A percentile compares a stretch with the other conserved stretches of the same genome.
Evolutionary conservation across 2,113 vertebrate species (phyloP).

Genomic region (Polyodon spathula): DNA sequence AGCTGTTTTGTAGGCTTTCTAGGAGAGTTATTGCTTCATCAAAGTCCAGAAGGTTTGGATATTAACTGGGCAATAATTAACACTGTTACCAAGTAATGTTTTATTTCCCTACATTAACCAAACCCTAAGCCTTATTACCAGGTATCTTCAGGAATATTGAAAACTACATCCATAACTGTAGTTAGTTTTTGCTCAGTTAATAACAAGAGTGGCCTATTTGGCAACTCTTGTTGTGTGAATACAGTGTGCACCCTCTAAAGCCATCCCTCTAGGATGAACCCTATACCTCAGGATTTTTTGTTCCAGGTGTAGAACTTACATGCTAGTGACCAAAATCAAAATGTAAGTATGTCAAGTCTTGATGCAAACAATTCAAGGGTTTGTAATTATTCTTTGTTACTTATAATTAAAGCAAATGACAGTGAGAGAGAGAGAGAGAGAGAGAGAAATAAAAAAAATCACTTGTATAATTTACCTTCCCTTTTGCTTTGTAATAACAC

Average conservation of each 20-base stretch:
- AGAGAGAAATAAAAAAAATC: slow-evolving; percentile 28
- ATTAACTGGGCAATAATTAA: no score
- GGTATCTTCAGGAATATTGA: no score
- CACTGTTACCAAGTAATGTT: no score
- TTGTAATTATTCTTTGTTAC: slow-evolving; percentile 33
- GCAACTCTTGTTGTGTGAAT: not conserved
- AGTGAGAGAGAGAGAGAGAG: slow-evolving; percentile 6
- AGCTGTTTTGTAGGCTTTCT: no score
- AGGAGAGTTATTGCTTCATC: no score
- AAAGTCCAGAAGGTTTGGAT: no score
- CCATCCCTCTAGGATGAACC: not conserved
- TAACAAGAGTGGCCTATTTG: no score
- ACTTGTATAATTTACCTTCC: slow-evolving; percentile 54
- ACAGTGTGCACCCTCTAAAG: not conserved
- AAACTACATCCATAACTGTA: no score
- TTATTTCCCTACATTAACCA: no score
- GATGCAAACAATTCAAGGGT: slow-evolving; percentile 15
- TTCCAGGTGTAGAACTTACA: slow-evolving; percentile 1
- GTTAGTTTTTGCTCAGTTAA: no score
- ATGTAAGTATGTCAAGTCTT: not conserved
- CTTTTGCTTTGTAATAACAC: slow-evolving; percentile 58
- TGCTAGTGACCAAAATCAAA: slow-evolving; percentile 12
- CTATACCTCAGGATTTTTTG: slow-evolving; percentile 17
- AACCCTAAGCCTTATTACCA: no score
- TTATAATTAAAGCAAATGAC: slow-evolving; percentile 32